phyloP scores from a whole-genome alignment of 1,140 invertebrate species.

The Brachionus paranguensis region DNA sequence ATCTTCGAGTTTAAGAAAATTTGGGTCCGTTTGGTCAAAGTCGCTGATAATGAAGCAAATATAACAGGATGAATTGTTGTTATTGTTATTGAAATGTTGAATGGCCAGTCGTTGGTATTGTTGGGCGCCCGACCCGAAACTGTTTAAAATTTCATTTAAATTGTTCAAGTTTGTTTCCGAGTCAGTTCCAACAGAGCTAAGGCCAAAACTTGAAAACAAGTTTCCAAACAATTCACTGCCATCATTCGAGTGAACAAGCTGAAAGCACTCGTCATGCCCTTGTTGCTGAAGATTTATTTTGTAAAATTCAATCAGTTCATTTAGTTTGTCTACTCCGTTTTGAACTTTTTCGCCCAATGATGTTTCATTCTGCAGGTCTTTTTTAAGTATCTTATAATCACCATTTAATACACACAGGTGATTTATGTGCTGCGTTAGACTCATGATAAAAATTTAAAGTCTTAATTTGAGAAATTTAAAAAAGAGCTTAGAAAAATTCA shows the following conservation, averaged over 20 bases:
- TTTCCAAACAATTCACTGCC: neutral
- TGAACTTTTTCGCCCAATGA: neutral
- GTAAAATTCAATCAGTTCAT: constrained; percentile 27
- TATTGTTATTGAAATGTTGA: constrained; percentile 19
- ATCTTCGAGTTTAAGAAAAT: constrained; percentile 11
- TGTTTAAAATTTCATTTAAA: neutral
- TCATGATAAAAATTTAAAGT: neutral
- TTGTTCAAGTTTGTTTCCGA: neutral
- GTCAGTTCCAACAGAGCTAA: neutral
- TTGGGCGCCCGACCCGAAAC: neutral
- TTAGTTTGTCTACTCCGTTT: constrained; percentile 26
- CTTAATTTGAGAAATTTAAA: neutral
- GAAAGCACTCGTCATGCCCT: constrained; percentile 18
- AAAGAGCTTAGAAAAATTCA: constrained; percentile 20
- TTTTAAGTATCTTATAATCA: constrained; percentile 22
- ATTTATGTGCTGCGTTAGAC: constrained; percentile 17
- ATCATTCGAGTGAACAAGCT: neutral
- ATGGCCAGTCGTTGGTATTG: neutral
- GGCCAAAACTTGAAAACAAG: neutral
- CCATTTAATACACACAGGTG: neutral
- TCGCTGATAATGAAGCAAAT: constrained; percentile 8
- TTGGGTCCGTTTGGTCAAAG: neutral
- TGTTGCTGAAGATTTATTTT: constrained; percentile 32
- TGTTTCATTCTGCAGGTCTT: neutral
- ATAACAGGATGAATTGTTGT: neutral